Evolutionary conservation across 2,113 vertebrate genomes (phyloP).

Genomic region (Caranx ignobilis): DNA sequence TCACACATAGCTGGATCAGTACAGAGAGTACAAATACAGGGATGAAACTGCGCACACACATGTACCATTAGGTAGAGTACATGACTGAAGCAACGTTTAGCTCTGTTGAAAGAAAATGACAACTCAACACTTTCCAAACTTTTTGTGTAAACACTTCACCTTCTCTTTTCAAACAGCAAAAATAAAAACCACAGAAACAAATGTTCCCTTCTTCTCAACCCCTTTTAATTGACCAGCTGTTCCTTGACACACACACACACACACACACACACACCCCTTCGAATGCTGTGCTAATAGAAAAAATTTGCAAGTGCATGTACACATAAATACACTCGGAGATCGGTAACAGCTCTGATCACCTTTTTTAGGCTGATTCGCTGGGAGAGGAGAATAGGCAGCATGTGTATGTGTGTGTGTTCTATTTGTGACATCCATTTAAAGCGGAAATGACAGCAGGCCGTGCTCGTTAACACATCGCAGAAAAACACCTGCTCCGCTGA

Average conservation of each 20-base stretch:
- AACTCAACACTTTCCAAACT: conserved; percentile 33
- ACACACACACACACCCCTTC: background rate
- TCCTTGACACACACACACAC: conserved; percentile 21
- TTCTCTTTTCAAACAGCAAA: conserved; percentile 43
- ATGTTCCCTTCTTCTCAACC: conserved; percentile 33
- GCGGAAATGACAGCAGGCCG: conserved; percentile 81
- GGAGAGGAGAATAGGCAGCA: conserved; percentile 42
- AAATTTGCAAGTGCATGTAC: background rate
- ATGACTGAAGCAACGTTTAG: background rate
- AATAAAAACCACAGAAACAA: conserved; percentile 40
- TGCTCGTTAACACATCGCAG: conserved; percentile 80
- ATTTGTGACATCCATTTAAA: conserved; percentile 81
- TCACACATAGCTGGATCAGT: conserved; percentile 30
- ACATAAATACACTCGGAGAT: background rate
- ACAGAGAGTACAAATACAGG: conserved; percentile 14
- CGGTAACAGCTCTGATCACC: conserved; percentile 60
- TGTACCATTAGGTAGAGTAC: background rate
- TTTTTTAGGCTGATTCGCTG: conserved; percentile 55
- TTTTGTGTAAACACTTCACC: conserved; percentile 39
- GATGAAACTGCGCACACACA: background rate
- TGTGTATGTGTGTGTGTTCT: conserved; percentile 61
- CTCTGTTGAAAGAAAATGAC: conserved; percentile 33
- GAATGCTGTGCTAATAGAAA: conserved; percentile 19
- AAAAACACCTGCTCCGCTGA: conserved; percentile 83
- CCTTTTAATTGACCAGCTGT: conserved; percentile 51